Conservation (phyloP, 1,140 invertebrate genomes). For the Orchestia grillus region DNA sequence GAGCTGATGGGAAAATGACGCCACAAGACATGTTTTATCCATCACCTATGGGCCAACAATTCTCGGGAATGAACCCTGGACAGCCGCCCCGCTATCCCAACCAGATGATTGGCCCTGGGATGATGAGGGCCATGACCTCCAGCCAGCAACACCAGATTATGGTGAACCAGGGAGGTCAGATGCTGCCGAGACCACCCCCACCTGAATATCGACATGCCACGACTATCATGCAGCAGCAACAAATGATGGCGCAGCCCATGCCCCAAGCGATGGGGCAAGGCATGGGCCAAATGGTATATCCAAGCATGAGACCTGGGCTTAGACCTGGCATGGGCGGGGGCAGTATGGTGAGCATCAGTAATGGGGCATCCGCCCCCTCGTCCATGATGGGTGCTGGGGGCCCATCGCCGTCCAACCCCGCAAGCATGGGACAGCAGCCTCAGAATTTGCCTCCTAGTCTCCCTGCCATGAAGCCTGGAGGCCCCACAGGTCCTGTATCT, state of each 20-base stretch:
- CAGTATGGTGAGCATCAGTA: conserved; percentile 66
- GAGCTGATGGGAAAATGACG: conserved; percentile 63
- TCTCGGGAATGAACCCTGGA: conserved; percentile 60
- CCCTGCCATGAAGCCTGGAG: conserved; percentile 65
- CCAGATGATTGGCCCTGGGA: conserved; percentile 65
- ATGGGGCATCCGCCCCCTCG: conserved; percentile 55
- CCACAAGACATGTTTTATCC: conserved; percentile 66
- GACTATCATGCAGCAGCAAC: conserved; percentile 58
- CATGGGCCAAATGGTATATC: conserved; percentile 65
- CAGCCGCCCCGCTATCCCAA: conserved; percentile 64
- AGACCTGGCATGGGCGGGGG: conserved; percentile 64
- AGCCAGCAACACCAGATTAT: conserved; percentile 57
- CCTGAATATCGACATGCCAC: conserved; percentile 62
- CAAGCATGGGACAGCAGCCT: conserved; percentile 58
- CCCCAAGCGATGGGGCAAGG: conserved; percentile 64
- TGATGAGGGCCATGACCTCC: conserved; percentile 63
- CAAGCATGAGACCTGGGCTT: conserved; percentile 63
- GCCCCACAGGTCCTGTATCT: conserved; percentile 48
- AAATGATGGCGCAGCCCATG: conserved; percentile 59
- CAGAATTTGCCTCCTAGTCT: conserved; percentile 65
- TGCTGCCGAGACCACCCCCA: conserved; percentile 64
- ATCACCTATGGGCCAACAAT: conserved; percentile 59
- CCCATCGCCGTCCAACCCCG: neutral
- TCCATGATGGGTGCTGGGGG: conserved; percentile 8
- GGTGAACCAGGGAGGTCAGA: conserved; percentile 61